Conservation (phyloP, 2,888 invertebrate species). For the Lithophane ornitopus region DNA sequence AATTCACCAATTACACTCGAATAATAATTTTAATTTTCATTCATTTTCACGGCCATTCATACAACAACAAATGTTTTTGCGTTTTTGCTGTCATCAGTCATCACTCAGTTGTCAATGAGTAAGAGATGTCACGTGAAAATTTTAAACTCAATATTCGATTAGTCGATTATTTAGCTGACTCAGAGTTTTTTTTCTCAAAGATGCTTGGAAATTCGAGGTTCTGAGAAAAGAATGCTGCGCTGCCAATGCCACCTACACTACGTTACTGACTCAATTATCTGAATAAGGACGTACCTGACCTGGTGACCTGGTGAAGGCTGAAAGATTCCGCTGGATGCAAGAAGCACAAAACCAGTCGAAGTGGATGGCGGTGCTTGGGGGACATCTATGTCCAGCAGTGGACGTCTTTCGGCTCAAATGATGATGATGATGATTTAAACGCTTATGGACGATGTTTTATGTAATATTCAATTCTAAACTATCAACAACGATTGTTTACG, state of each 20-base stretch:
- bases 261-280: neutral
- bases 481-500: neutral
- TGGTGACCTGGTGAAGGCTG: too few relatives aligned
- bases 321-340: too few relatives aligned
- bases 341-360: too few relatives aligned
- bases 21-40: slow-evolving; percentile 1
- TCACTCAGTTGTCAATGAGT: neutral
- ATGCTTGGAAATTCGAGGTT: too few relatives aligned
- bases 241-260: neutral
- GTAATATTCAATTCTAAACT: neutral
- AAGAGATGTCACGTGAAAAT: slow-evolving; percentile 5
- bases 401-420: too few relatives aligned
- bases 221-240: too few relatives aligned
- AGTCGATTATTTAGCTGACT: too few relatives aligned
- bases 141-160: neutral
- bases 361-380: too few relatives aligned
- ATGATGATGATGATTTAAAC: too few relatives aligned
- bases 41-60: slow-evolving; percentile 7
- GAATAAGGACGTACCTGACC: too few relatives aligned
- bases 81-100: slow-evolving; percentile 6
- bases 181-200: too few relatives aligned
- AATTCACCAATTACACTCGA: neutral
- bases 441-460: neutral
- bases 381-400: too few relatives aligned
- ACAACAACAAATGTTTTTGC: slow-evolving; percentile 4